A percentile compares a stretch with the other conserved stretches of the same genome.
These are phyloP conservation scores for Crotophaga sulcirostris DNA, from an alignment of 2,113 vertebrate species.

Conservation along the genomic window DNA sequence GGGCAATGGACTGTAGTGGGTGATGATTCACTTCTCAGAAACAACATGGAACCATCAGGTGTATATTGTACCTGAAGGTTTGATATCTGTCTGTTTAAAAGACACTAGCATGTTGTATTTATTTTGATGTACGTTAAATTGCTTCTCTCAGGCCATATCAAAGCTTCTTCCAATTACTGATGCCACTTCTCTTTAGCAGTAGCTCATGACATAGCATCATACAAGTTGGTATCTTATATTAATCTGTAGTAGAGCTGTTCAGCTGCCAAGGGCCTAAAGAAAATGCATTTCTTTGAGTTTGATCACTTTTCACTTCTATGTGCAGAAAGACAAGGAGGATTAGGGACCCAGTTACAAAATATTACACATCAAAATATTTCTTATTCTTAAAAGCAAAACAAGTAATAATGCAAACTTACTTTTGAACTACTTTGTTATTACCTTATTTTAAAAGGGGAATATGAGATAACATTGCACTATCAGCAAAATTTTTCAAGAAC, in stretches of 20 bases:
- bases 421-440: background rate
- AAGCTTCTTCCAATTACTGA: background rate
- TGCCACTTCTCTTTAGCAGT: background rate
- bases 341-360: background rate
- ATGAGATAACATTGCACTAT: background rate
- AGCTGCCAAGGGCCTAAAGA: background rate
- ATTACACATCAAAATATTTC: background rate
- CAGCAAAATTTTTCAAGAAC: background rate
- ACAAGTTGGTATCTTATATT: background rate
- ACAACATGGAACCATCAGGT: background rate
- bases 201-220: background rate
- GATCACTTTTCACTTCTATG: background rate
- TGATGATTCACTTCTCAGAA: background rate
- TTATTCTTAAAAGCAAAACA: background rate
- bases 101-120: background rate
- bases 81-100: background rate
- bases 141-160: background rate
- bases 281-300: background rate
- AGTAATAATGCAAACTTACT: background rate
- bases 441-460: background rate
- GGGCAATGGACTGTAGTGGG: background rate
- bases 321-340: background rate
- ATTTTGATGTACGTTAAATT: background rate
- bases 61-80: background rate
- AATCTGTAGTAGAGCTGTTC: background rate